phyloP scores from a whole-genome alignment of 1,140 invertebrate genomes.

The Drosophila bifasciata region DNA sequence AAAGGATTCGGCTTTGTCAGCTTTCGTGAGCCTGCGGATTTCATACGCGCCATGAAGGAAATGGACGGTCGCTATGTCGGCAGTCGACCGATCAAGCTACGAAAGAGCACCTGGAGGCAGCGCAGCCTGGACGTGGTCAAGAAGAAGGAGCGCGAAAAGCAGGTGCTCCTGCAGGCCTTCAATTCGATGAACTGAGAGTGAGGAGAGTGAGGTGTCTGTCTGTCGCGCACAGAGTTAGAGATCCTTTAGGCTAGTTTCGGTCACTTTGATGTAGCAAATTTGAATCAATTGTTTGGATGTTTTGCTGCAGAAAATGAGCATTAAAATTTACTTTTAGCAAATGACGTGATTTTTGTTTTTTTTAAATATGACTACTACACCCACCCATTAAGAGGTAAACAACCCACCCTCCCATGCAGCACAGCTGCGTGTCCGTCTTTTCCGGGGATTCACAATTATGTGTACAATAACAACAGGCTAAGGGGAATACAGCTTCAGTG shows the following conservation, averaged over 20 bases:
- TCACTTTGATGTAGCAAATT: conserved; percentile 68
- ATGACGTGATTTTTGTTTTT: conserved; percentile 23
- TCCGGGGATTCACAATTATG: conserved; percentile 11
- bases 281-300: conserved; percentile 34
- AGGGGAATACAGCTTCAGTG: conserved; percentile 29
- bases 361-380: conserved; percentile 13
- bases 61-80: conserved; percentile 99
- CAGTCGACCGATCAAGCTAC: conserved; percentile 97
- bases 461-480: not conserved
- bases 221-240: no score
- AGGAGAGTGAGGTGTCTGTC: not conserved
- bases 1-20: conserved; percentile 99
- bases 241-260: conserved; percentile 71
- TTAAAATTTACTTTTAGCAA: conserved; percentile 67
- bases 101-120: conserved; percentile 98
- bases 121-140: conserved; percentile 96
- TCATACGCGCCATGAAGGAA: conserved; percentile 99
- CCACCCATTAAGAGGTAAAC: conserved; percentile 28
- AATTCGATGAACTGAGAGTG: conserved; percentile 64
- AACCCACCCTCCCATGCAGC: conserved; percentile 17
- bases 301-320: conserved; percentile 51
- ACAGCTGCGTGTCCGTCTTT: conserved; percentile 35
- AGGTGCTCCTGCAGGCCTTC: conserved; percentile 89
- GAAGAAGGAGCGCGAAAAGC: conserved; percentile 97
- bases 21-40: conserved; percentile 98